Evolutionary conservation across 2,113 vertebrate species (phyloP).

Genomic region (human (Homo sapiens)): DNA sequence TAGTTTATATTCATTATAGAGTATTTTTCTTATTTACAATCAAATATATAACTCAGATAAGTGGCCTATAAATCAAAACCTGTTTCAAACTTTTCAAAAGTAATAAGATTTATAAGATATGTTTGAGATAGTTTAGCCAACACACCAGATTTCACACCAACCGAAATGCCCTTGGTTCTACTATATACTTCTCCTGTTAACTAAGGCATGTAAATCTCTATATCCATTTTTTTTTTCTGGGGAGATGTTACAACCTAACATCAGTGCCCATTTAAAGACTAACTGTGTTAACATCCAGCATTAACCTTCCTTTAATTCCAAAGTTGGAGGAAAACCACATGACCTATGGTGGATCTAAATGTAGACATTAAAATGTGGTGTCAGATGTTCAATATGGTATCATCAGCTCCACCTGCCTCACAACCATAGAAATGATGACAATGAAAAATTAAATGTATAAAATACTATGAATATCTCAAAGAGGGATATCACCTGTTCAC

Average conservation of each 20-base stretch:
- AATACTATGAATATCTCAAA: not conserved
- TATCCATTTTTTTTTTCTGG: not conserved
- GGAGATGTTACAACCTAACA: not conserved
- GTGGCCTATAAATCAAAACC: not conserved
- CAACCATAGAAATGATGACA: not conserved
- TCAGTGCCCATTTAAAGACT: not conserved
- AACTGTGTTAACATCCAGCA: not conserved
- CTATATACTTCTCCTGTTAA: not conserved
- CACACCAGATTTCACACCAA: not conserved
- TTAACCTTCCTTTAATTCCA: not conserved
- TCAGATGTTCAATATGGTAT: not conserved
- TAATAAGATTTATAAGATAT: not conserved
- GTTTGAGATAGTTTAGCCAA: not conserved
- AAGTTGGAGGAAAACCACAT: conserved; percentile 9
- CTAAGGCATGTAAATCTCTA: not conserved
- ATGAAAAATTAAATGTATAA: conserved; percentile 9
- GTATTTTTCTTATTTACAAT: not conserved
- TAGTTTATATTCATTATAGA: not conserved
- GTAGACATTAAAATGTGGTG: not conserved
- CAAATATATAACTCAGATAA: not conserved
- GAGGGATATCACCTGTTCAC: not conserved
- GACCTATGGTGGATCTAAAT: not conserved
- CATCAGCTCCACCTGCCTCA: not conserved
- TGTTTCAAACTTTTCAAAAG: conserved; percentile 19
- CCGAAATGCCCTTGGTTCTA: not conserved